Evolutionary conservation across 2,888 invertebrate genomes (phyloP), one percentile per base, ranked within the genome.

Genomic region (Lasioglossum vierecki): DNA sequence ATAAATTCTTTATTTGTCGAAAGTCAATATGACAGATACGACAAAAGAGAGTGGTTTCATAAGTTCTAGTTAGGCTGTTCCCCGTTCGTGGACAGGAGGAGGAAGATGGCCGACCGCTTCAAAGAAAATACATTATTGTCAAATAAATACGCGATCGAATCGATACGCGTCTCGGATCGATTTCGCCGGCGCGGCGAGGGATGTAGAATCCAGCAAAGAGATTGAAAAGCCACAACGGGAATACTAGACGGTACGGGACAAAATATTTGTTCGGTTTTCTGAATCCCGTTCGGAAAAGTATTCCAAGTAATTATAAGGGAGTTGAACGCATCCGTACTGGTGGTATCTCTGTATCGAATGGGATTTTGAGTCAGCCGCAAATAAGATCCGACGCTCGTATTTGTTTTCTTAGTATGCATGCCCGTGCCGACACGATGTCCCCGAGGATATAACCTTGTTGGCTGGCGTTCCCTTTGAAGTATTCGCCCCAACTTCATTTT

Each of bases 401-500:
- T 80, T 68, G 72, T 87, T 86, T 89, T 76, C 85, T 84, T 79
- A 73, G 74, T 77, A 73, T 76, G 74, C 79, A 78, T 72, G 78
- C 60, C n/a, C 66, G 22, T 46, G 73, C 73, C 70, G 76, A 57
- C 78, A 73, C 68, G 82, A 83, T 87, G 90, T 90, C 88, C 83
- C 88, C 72, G 82, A 71, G 87, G 82, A 80, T 88, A 89, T 89
- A 88, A 87, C 80, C 88, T 74, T 82, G 85, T 87, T 85, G 85
- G 84, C 84, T 79, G 82, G 85, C 82, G 86, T 85, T 89, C 83
- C 88, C 92, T 92, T 92, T 92, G 91, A 92, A 88, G 90, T 88
- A 91, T 85, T 80, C 84, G 83, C 82, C 82, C 77, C 86, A 85
- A 88, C 88, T 88, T 91, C 90, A 85, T 92, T 92, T 90, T 92